Base-by-base conservation (phyloP, 2,113 vertebrate genomes). In the Xiphophorus maculatus region DNA sequence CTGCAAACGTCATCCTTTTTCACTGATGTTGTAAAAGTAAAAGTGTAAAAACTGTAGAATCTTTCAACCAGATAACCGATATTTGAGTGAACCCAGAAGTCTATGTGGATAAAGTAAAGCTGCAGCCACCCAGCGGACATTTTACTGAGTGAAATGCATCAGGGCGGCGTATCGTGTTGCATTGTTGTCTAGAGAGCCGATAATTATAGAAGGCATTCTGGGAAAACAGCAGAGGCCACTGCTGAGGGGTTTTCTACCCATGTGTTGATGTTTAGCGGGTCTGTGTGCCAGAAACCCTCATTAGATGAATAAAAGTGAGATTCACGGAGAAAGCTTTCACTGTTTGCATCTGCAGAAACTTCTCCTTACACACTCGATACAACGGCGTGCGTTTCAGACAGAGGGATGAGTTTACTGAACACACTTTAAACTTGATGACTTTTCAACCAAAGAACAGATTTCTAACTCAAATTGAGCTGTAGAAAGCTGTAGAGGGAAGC, bases 241-340 rank as follows among this genome's bases (percentile, higher is more conserved):
- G 63, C 60, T 10, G 4, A 58, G 42, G 68, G 40, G 13, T 37
- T 58, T 30, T 42, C 30, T 42, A 7, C 3, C 58, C n/a, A 51
- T 30, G 61, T 48, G 71, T 44, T 42, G 14, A 66, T 42, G 19
- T 63, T 35, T 74, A 29, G 13, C 0, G 1, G 44, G 15, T 19
- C 44, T 19, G 44, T 48, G 51, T 25, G 35, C 2, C 71, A 87
- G n/a, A 27, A 60, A 48, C 60, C 33, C 44, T 37, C 51, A 81
- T 71, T 51, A 81, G 73, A 71, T 64, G 33, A 51, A 58, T 68
- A 71, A 83, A 93, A 90, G 74, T 84, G 77, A 91, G 78, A 93
- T 71, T 73, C 40, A 33, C 9, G 5, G 32, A 63, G 27, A 73
- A 64, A 5, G 35, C 54, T 73, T 3, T 60, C 22, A 51, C 27